Evolutionary conservation across 2,113 vertebrate species (phyloP).

Genomic region (Solea solea): DNA sequence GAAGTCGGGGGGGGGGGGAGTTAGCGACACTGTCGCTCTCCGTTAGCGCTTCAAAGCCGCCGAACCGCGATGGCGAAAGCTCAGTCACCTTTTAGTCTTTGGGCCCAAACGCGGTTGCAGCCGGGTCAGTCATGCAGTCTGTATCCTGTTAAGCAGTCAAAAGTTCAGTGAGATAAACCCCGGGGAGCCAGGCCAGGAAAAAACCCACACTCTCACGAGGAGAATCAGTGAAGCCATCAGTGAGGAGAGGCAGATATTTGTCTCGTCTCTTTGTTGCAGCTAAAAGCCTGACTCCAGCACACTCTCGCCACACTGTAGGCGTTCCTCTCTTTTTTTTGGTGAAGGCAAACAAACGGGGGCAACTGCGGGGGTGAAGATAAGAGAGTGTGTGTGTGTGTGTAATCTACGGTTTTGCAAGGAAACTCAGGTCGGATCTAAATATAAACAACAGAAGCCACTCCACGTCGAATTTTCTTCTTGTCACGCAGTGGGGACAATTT

Average conservation of each 20-base stretch:
- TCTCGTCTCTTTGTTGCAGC: slow-evolving; percentile 11
- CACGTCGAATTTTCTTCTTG: no score
- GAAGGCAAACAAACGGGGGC: slow-evolving; percentile 19
- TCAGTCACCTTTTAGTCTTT: slow-evolving; percentile 22
- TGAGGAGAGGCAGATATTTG: not conserved
- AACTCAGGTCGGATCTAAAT: slow-evolving; percentile 42
- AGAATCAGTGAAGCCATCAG: slow-evolving; percentile 22
- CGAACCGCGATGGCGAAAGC: not conserved
- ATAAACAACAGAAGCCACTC: slow-evolving; percentile 2
- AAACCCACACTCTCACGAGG: slow-evolving; percentile 26
- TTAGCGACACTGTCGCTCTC: not conserved
- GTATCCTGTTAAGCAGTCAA: slow-evolving; percentile 16
- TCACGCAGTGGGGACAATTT: no score
- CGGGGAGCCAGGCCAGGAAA: not conserved
- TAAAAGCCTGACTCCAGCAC: slow-evolving; percentile 32
- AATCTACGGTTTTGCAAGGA: slow-evolving; percentile 24
- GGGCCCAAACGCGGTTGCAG: slow-evolving; percentile 2
- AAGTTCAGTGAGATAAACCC: slow-evolving; percentile 28
- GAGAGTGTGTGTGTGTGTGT: slow-evolving; percentile 3
- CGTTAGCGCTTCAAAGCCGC: not conserved
- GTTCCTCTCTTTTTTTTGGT: not conserved
- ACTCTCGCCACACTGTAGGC: slow-evolving; percentile 20
- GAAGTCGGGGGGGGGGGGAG: no score
- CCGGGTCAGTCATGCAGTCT: slow-evolving; percentile 9
- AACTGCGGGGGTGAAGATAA: slow-evolving; percentile 33